Evolutionary conservation across 1,140 invertebrate species (phyloP).

Genomic region (Drosophila pachea): DNA sequence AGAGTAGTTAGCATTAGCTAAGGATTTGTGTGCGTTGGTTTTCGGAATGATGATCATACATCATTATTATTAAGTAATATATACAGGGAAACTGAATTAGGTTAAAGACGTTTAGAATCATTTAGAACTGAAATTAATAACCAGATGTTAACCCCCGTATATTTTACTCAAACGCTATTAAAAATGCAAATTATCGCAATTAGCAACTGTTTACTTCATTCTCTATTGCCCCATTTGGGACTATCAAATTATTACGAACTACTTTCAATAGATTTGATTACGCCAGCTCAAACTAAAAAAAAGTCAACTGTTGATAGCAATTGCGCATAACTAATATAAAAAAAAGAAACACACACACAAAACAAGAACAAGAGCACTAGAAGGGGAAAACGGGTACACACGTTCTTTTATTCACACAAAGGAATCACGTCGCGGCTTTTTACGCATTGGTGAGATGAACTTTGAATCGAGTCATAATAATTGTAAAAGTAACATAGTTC

Average conservation of each 20-base stretch:
- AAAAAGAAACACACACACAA: neutral
- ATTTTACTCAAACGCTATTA: neutral
- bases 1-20: neutral
- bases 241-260: neutral
- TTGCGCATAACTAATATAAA: neutral
- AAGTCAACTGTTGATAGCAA: slow-evolving; percentile 14
- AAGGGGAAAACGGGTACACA: neutral
- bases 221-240: neutral
- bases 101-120: too few species aligned
- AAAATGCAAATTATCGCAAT: too few species aligned
- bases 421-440: slow-evolving; percentile 3
- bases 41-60: too few species aligned
- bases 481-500: neutral
- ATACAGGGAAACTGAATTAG: too few species aligned
- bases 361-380: neutral
- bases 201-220: neutral
- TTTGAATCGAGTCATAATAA: neutral
- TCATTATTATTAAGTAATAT: too few species aligned
- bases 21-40: too few species aligned
- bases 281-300: neutral
- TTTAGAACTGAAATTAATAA: too few species aligned
- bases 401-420: slow-evolving; percentile 13
- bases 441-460: slow-evolving; percentile 11
- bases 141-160: neutral
- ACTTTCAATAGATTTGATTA: slow-evolving; percentile 8